Evolutionary conservation across 1,140 invertebrate species (phyloP).

Genomic region (Scylla paramamosain): DNA sequence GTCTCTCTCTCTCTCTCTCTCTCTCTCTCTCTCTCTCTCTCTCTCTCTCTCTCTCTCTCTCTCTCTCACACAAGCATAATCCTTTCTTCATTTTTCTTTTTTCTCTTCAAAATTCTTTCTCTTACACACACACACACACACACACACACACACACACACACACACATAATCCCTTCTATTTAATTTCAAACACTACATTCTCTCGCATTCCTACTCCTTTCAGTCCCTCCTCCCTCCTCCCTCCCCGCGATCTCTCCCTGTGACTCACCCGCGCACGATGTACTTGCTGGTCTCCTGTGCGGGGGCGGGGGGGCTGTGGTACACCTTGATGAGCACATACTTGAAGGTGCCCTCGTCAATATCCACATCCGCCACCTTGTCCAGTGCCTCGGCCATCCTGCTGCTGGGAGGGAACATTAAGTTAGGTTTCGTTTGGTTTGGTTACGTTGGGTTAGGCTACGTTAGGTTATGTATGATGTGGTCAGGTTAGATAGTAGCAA

Average conservation of each 20-base stretch:
- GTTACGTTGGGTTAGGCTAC: no score
- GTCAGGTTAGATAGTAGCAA: no score
- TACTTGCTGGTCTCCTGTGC: constrained; percentile 82
- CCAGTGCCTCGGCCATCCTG: constrained; percentile 76
- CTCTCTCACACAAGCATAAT: no score
- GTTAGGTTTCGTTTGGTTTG: no score
- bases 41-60: no score
- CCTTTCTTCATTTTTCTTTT: no score
- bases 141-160: constrained; percentile 79
- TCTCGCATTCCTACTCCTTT: no score
- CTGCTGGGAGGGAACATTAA: no score
- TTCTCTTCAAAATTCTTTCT: constrained; percentile 85
- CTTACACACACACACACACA: constrained; percentile 85
- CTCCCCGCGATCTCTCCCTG: constrained; percentile 87
- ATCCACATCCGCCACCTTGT: constrained; percentile 86
- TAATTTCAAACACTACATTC: no score
- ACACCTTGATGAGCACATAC: constrained; percentile 90
- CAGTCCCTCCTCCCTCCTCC: constrained; percentile 80
- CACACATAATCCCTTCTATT: no score
- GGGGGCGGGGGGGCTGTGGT: constrained; percentile 45
- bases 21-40: constrained; percentile 79
- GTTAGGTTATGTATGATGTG: no score
- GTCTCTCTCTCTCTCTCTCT: no score
- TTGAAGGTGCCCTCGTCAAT: constrained; percentile 93
- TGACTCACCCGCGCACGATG: constrained; percentile 88